Base-by-base conservation (phyloP, 1,140 invertebrate species). In the Drosophila biarmipes region DNA sequence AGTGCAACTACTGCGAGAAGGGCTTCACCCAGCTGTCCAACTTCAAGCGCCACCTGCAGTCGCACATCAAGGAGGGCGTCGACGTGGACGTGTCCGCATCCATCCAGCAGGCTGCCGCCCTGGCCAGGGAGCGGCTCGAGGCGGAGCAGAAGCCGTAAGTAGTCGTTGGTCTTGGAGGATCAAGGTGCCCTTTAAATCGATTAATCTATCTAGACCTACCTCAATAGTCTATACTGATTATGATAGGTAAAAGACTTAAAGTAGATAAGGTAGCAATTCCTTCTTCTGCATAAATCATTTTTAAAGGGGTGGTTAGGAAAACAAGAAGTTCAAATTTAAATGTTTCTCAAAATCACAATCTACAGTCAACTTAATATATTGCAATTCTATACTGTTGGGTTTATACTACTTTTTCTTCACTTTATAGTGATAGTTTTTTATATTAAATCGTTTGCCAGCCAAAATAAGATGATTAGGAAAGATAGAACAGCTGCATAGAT, bases 21-120 rank as follows among this genome's bases (percentile, higher is more conserved):
- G 82, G 90, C 6, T 92, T 92, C n/a, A 90, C 90, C 42, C 91
- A 92, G 66, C 71, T 87, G 31, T 78, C 77, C 31, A 92, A 92
- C 51, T 91, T 89, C 21, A 91, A 91, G 53, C 82, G 90, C n/a
- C 91, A 92, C 66, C 68, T 92, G 45, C 76, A 90, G 48, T 77
- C 78, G 42, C 91, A 92, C 73, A 89, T 91, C 19, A 92, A 92
- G 48, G 91, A 92, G 38, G 90, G 90, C 52, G 72, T 90, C 19
- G 85, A 85, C 45, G 78, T 91, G 4, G 90, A 91, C 69, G 78
- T 91, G 35, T 64, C 80, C 15, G 82, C 69, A 37, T 73, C 82
- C 14, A 84, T 91, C 59, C 82, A 84, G 17, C 79, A 73, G 48
- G 90, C 90, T 11, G 68, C 82, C 15, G 90, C 86, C 2, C 21